Percentiles rank a stretch among this genome's conserved stretches.
These are phyloP conservation scores for Podarcis siculus DNA, from an alignment of 2,797 vertebrate species.

Conservation along the genomic window DNA sequence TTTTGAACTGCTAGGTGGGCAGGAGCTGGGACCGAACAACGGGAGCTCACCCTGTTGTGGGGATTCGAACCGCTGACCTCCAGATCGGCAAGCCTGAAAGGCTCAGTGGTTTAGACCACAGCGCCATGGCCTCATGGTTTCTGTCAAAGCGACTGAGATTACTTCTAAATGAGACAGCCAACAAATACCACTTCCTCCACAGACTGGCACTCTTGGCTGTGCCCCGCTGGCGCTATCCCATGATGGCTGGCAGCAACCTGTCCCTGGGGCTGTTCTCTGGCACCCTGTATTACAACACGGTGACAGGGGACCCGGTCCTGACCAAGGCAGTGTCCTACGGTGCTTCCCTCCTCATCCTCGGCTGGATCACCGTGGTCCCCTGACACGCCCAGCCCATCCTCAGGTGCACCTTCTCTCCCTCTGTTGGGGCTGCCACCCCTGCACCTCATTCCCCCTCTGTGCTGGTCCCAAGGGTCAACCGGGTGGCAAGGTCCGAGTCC, in stretches of 20 bases:
- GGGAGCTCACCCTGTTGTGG: no score
- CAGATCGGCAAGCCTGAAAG: no score
- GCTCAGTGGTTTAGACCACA: no score
- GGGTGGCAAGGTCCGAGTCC: no score
- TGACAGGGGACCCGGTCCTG: conserved; percentile 82
- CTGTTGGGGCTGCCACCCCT: not conserved
- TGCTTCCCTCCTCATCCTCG: conserved; percentile 85
- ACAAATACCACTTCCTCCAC: conserved; percentile 92
- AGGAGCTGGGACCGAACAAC: no score
- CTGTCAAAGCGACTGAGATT: no score
- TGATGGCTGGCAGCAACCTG: conserved; percentile 85
- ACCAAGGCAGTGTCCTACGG: conserved; percentile 83
- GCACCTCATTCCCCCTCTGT: not conserved
- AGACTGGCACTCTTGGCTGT: conserved; percentile 89
- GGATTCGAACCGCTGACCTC: no score
- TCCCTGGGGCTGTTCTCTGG: conserved; percentile 87
- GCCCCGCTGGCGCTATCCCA: conserved; percentile 84
- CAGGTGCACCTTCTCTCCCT: not conserved
- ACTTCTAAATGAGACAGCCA: conserved; percentile 80
- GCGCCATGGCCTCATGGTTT: no score
- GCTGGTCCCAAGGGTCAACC: no score
- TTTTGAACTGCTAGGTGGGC: no score
- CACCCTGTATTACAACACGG: conserved; percentile 87
- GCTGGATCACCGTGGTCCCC: conserved; percentile 87
- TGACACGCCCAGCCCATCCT: conserved; percentile 68